Evolutionary conservation across 2,888 invertebrate species (phyloP), one percentile per base, ranked within the genome.

Genomic region (Hipparchia sbordonii): DNA sequence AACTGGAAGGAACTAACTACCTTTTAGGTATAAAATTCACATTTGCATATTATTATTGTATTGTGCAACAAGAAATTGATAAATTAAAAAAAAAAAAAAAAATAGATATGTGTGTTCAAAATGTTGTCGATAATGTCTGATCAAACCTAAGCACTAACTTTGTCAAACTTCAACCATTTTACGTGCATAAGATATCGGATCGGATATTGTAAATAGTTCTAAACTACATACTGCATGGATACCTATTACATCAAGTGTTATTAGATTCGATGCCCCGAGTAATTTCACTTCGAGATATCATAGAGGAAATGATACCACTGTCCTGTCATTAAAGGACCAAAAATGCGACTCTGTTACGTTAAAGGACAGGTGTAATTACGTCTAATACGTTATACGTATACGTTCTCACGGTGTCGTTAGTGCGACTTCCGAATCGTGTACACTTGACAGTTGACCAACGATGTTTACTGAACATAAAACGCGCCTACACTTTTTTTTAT

Each of bases 331-430:
- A 73, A 73, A 75, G 75, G 73, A 73, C 68, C 72, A 66, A 72
- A 75, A 74, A 68, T 72, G 70, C 60, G 61, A 56, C 54, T 76
- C 74, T 75, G 76, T 74, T 77, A 73, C 72, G 72, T 78, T 73
- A 76, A 73, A 73, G 67, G 68, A 56, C 76, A 76, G 74, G 78
- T 82, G 77, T 81, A 80, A 84, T 87, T 76, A 76, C 59, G 13
- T 39, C 39, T 68, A 61, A 69, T 61, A 67, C 77, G 81, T 90
- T 90, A 61, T 8, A 48, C 77, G 81, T 23, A 6, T 69, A 69
- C 77, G 81, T 90, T 90, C 90, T 87, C 90, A 92, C 90, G 89
- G 80, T 72, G 80, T 82, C 83, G 82, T 82, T 85, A 84, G 80
- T 82, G 82, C 78, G 79, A 86, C 88, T 89, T 90, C 89, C 88